A percentile compares a stretch with the other conserved stretches of the same genome.
phyloP scores from a whole-genome alignment of 2,113 vertebrate species.

The Lutjanus erythropterus region DNA sequence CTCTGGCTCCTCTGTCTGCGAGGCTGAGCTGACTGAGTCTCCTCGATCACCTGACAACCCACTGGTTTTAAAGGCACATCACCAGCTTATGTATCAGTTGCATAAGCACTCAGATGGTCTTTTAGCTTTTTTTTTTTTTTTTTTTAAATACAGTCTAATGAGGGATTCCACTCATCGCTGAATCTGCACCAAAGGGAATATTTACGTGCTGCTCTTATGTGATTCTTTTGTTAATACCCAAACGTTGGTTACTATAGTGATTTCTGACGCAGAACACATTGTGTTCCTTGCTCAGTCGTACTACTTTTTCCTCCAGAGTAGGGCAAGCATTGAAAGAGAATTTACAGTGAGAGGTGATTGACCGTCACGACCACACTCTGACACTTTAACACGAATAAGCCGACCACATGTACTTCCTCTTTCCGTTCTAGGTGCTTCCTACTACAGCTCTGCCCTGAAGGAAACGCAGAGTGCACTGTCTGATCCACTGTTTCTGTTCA shows the following conservation, averaged over 20 bases:
- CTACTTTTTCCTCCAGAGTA: not conserved
- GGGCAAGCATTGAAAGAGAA: not conserved
- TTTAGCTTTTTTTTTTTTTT: no score
- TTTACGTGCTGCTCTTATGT: not conserved
- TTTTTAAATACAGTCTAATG: conserved; percentile 37
- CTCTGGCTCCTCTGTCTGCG: conserved; percentile 67
- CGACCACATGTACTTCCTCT: conserved; percentile 59
- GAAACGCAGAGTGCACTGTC: conserved; percentile 1
- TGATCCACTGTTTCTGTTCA: not conserved
- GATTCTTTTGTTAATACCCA: not conserved
- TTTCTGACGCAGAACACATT: not conserved
- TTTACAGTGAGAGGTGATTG: not conserved
- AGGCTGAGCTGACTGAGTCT: conserved; percentile 79
- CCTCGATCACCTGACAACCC: conserved; percentile 85
- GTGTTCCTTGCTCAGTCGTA: not conserved
- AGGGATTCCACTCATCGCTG: conserved; percentile 14
- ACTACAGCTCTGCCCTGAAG: conserved; percentile 8
- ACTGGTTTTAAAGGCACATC: conserved; percentile 87
- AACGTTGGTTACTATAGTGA: not conserved
- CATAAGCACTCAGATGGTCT: conserved; percentile 63
- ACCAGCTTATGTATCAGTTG: conserved; percentile 69
- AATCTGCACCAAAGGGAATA: conserved; percentile 4
- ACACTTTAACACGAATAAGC: conserved; percentile 9
- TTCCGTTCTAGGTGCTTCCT: conserved; percentile 35
- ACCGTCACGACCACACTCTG: not conserved